Base-by-base conservation (phyloP, 2,888 invertebrate genomes). In the Epistrophe grossulariae region DNA sequence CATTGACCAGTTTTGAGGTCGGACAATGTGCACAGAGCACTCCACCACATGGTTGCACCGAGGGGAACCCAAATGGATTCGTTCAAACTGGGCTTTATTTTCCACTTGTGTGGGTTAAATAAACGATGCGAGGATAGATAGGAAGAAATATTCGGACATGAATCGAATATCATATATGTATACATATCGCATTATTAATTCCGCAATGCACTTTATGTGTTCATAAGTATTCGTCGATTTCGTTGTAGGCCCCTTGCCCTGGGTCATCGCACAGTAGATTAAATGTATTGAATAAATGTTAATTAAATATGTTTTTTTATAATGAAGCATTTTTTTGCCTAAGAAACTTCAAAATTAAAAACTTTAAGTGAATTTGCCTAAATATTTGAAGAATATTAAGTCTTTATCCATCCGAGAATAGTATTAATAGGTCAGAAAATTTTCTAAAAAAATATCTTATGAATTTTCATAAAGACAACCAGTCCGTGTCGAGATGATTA, bases 121-220 rank as follows among this genome's bases (percentile, higher is more conserved):
- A 82, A 82, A 82, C 79, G 74, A 57, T 79, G 43, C 40, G 48
- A 48, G 43, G 60, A 50, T 31, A 35, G 24, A 3, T n/a, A 24
- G 19, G 35, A 73, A 59, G 45, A 62, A 38, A 50, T 77, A 35
- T 55, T 59, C 59, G 62, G 55, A 84, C 74, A 79, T 79, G 40
- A 79, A 83, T 79, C 70, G 84, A 84, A 79, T 74, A 74, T 43
- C 60, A 43, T 43, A 57, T n/a, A n/a, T n/a, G n/a, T n/a, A n/a
- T 66, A 83, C 19, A 83, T 60, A 79, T 84, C 70, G 57, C 64
- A 79, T 74, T 84, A 84, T 84, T 79, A 84, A 74, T 79, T 84
- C 79, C 74, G 70, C 70, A 76, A 74, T 84, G 70, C 84, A 84
- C 70, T 79, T 79, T 59, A 43, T 72, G 57, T 62, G 52, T 74